These are phyloP conservation scores for Plecturocebus donacophilus DNA, from an alignment of 2,113 vertebrate species.

Conservation along the genomic window DNA sequence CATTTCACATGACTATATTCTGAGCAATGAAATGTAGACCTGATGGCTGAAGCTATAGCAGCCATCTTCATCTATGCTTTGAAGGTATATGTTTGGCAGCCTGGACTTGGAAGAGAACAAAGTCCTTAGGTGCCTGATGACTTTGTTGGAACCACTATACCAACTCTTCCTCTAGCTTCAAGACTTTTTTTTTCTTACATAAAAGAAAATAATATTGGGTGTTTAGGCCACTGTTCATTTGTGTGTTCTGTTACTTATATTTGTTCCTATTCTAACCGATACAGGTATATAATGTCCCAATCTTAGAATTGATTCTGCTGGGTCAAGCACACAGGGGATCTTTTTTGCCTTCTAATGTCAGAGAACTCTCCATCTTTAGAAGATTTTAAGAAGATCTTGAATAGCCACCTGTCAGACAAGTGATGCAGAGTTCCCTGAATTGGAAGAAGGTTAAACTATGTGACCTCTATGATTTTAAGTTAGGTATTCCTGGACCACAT, in stretches of 20 bases:
- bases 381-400: slow-evolving; percentile 25
- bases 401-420: slow-evolving; percentile 39
- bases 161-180: neutral
- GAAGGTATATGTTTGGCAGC: neutral
- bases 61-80: neutral
- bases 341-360: neutral
- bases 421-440: slow-evolving; percentile 61
- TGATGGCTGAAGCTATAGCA: neutral
- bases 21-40: neutral
- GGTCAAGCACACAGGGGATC: neutral
- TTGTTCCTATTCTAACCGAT: neutral
- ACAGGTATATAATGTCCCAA: neutral
- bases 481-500: slow-evolving; percentile 71
- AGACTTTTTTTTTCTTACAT: neutral
- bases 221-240: neutral
- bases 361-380: neutral
- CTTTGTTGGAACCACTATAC: neutral
- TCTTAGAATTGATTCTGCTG: neutral
- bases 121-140: neutral
- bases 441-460: slow-evolving; percentile 50
- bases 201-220: neutral
- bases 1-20: neutral
- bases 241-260: neutral
- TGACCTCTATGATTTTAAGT: slow-evolving; percentile 64
- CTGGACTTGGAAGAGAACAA: neutral